Conservation (phyloP, 2,888 invertebrate genomes). For the Tachina grossa region DNA sequence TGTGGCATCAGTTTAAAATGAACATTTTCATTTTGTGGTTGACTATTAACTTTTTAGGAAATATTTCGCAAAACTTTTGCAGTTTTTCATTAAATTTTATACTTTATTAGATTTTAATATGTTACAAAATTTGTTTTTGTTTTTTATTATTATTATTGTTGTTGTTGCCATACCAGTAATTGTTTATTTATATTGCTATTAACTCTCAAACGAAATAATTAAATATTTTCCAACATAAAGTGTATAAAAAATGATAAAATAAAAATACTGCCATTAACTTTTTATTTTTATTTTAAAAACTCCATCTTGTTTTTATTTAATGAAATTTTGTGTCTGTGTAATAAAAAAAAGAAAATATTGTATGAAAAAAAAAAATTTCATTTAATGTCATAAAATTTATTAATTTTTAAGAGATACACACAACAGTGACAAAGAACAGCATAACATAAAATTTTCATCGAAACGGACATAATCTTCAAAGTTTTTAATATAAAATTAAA, state of each 20-base stretch:
- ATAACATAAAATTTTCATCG: constrained; percentile 22
- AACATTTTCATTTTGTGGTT: constrained; percentile 28
- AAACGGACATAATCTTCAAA: constrained; percentile 42
- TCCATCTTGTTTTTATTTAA: constrained; percentile 23
- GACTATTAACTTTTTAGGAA: constrained; percentile 19
- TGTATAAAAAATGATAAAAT: constrained; percentile 4
- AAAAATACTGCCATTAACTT: constrained; percentile 8
- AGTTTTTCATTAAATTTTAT: constrained; percentile 31
- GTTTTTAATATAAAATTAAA: constrained; percentile 56
- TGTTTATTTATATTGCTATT: constrained; percentile 28
- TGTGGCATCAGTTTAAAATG: constrained; percentile 21
- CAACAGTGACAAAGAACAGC: constrained; percentile 9
- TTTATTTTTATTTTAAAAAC: background rate
- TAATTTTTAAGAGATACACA: constrained; percentile 8
- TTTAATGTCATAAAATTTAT: constrained; percentile 52
- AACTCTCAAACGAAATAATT: constrained; percentile 49
- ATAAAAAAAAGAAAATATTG: constrained; percentile 17
- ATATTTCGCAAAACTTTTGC: background rate
- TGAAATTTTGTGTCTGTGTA: constrained; percentile 39
- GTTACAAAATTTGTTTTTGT: constrained; percentile 16
- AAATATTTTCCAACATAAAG: constrained; percentile 45
- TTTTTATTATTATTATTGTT: background rate
- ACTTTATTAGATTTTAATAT: constrained; percentile 38
- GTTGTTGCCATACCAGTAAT: background rate
- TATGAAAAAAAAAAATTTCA: constrained; percentile 30